Percentiles rank a stretch among this genome's conserved stretches.
These are phyloP conservation scores for Drosophila antonietae DNA, from an alignment of 2,888 invertebrate genomes.

Conservation along the genomic window DNA sequence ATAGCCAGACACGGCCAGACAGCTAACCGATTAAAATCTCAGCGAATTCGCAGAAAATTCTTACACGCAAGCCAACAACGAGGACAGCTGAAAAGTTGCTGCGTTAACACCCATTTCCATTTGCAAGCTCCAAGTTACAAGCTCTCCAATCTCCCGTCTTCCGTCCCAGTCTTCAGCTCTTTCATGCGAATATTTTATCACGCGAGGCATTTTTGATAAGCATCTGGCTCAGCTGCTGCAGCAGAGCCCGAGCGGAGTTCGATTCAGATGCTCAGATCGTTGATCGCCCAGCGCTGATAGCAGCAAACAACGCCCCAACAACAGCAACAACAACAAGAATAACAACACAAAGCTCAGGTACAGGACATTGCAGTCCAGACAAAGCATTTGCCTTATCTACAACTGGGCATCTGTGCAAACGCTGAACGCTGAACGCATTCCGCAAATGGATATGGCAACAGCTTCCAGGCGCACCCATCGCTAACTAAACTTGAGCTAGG, in stretches of 20 bases:
- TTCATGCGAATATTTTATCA: conserved; percentile 74
- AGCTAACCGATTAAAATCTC: conserved; percentile 72
- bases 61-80: conserved; percentile 69
- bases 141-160: neutral
- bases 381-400: conserved; percentile 55
- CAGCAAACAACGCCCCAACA: conserved; percentile 47
- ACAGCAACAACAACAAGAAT: conserved; percentile 7
- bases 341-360: conserved; percentile 13
- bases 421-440: conserved; percentile 40
- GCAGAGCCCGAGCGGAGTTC: conserved; percentile 6
- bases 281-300: conserved; percentile 49
- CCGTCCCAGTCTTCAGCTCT: conserved; percentile 12
- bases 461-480: conserved; percentile 53
- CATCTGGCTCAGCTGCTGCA: conserved; percentile 41
- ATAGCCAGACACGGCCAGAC: conserved; percentile 14
- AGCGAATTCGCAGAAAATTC: conserved; percentile 75
- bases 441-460: conserved; percentile 42
- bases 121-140: conserved; percentile 13
- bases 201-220: conserved; percentile 72
- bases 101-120: conserved; percentile 68
- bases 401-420: conserved; percentile 41
- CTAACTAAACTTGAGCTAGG: neutral
- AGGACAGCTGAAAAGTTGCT: conserved; percentile 72
- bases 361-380: conserved; percentile 24
- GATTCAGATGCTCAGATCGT: conserved; percentile 52